Evolutionary conservation across 2,888 invertebrate genomes (phyloP), one percentile per base, ranked within the genome.

Genomic region (Anaspis maculata): DNA sequence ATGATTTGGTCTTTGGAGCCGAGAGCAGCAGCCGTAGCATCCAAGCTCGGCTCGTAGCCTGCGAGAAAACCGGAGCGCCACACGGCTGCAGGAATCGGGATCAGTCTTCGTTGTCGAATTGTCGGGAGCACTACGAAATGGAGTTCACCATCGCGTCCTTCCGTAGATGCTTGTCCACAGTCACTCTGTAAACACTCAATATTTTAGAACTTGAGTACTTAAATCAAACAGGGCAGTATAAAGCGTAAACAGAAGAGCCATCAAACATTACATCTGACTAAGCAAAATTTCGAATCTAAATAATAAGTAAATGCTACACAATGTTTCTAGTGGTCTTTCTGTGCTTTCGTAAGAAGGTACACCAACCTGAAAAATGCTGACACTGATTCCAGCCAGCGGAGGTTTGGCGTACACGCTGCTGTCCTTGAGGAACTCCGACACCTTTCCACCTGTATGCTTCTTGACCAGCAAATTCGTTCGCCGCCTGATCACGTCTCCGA

Each of bases 121-220:
- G 80, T 81, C 0, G 84, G 88, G 24, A 82, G 77, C 1, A 85
- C 86, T 15, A 85, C 86, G 62, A 87, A 89, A 62, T 86, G 87
- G 72, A 87, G 76, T 65, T 89, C 88, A 0, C 87, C 87, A 51
- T 88, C 87, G 29, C 87, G 72, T 13, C 85, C 85, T 22, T 77
- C 76, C 0, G 79, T 79, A 1, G 85, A 83, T 2, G 79, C 81
- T 15, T 70, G 70, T 0, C 77, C 72, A 60, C 88, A 89, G 52
- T 88, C 86, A 11, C 86, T 87, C 76, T 88, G 72, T 45, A 75
- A 75, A 41, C 39, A 32, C 25, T 15, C 12, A n/a, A n/a, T 25
- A n/a, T n/a, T n/a, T n/a, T n/a, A n/a, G n/a, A n/a, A n/a, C n/a
- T n/a, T n/a, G n/a, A n/a, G n/a, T n/a, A n/a, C n/a, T n/a, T n/a